A percentile compares a stretch with the other conserved stretches of the same genome.
These are phyloP conservation scores for Exephanes ischioxanthus DNA, from an alignment of 2,888 invertebrate genomes.

Conservation along the genomic window DNA sequence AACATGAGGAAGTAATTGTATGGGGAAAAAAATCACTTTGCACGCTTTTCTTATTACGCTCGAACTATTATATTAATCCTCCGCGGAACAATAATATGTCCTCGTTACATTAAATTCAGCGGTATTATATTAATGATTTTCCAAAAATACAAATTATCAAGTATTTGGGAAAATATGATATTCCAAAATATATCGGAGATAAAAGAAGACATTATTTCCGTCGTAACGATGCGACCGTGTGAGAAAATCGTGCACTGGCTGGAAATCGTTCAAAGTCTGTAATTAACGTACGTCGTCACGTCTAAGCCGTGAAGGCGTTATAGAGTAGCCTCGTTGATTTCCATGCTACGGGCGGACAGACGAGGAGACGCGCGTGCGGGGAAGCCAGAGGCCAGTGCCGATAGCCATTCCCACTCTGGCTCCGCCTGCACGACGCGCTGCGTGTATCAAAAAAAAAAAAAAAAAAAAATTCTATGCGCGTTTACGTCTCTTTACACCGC, in stretches of 20 bases:
- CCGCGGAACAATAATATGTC: not conserved
- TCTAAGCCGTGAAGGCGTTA: slow-evolving; percentile 30
- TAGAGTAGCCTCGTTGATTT: slow-evolving; percentile 28
- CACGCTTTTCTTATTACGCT: not conserved
- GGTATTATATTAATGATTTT: not conserved
- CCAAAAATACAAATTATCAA: not conserved
- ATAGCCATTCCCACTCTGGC: slow-evolving; percentile 24
- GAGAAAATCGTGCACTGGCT: not conserved
- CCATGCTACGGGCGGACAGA: slow-evolving; percentile 13
- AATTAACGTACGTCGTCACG: slow-evolving; percentile 49
- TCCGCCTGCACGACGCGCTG: not conserved
- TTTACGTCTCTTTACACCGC: not conserved
- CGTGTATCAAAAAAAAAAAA: not conserved
- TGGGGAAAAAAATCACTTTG: too few relatives aligned
- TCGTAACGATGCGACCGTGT: not conserved
- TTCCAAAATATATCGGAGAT: not conserved
- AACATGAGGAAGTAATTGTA: too few relatives aligned
- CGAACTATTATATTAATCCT: not conserved
- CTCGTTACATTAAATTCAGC: too few relatives aligned
- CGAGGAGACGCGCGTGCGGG: not conserved
- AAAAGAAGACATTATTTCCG: not conserved
- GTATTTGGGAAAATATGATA: not conserved
- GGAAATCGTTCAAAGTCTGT: slow-evolving; percentile 41
- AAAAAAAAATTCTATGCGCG: not conserved
- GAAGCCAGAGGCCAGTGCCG: slow-evolving; percentile 29